Conservation (phyloP, 2,113 vertebrate species). For the Zosterops hypoxanthus region DNA sequence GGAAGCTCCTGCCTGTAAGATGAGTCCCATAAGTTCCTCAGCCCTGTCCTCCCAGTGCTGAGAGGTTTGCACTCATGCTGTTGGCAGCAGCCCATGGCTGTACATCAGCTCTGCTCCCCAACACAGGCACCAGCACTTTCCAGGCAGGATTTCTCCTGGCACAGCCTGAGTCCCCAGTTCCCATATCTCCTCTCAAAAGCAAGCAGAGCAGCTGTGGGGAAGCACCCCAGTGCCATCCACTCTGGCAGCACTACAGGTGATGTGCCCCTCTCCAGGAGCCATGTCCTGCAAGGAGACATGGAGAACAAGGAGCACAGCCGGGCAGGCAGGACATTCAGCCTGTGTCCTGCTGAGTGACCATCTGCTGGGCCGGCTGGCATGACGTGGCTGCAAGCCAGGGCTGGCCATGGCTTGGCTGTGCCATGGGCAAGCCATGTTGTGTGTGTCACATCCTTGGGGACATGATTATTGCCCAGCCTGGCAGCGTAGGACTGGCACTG, state of each 20-base stretch:
- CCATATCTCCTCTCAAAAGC: neutral
- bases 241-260: neutral
- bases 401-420: neutral
- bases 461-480: fast-evolving
- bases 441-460: neutral
- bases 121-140: neutral
- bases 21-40: neutral
- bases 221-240: neutral
- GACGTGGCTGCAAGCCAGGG: neutral
- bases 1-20: neutral
- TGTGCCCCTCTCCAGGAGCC: neutral
- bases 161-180: neutral
- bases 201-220: neutral
- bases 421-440: neutral
- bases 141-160: neutral
- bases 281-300: neutral
- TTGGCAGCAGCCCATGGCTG: neutral
- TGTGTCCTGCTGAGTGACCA: neutral
- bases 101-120: neutral
- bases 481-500: neutral
- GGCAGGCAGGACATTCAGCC: neutral
- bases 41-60: neutral
- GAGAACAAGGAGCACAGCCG: neutral
- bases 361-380: neutral
- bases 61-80: fast-evolving